Percentiles rank a stretch among this genome's conserved stretches.
These are phyloP conservation scores for Achroia grisella DNA, from an alignment of 1,140 invertebrate genomes.

Conservation along the genomic window DNA sequence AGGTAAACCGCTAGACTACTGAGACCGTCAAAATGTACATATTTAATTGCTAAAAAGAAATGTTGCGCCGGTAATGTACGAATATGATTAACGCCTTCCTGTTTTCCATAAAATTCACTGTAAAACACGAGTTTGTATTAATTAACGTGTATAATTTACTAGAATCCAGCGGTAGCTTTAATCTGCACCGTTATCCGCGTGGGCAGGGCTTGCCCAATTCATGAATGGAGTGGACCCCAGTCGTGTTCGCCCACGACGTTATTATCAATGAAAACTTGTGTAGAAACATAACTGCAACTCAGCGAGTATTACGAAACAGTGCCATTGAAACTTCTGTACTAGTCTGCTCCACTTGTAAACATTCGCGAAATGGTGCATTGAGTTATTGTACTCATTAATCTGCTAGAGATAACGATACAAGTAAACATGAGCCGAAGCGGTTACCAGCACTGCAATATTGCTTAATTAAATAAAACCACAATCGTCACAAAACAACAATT, in stretches of 20 bases:
- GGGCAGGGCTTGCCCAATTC: conserved; percentile 54
- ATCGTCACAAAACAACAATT: too few relatives aligned
- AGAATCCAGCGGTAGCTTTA: conserved; percentile 17
- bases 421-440: too few relatives aligned
- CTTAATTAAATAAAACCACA: too few relatives aligned
- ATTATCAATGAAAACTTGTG: conserved; percentile 52
- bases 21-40: too few relatives aligned
- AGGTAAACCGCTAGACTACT: too few relatives aligned
- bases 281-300: conserved; percentile 32
- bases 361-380: too few relatives aligned
- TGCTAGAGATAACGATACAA: too few relatives aligned
- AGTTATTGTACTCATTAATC: too few relatives aligned
- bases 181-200: conserved; percentile 49
- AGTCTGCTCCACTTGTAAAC: conserved; percentile 17
- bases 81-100: conserved; percentile 35
- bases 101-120: conserved; percentile 29
- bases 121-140: conserved; percentile 48
- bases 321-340: conserved; percentile 34
- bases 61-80: conserved; percentile 4
- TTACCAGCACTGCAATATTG: too few relatives aligned
- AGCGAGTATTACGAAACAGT: conserved; percentile 45
- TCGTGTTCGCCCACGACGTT: conserved; percentile 41
- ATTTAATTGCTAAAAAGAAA: too few relatives aligned
- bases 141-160: conserved; percentile 56
- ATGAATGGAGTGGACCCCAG: conserved; percentile 56